phyloP scores from a whole-genome alignment of 2,113 vertebrate genomes.

The Patagioenas fasciata region DNA sequence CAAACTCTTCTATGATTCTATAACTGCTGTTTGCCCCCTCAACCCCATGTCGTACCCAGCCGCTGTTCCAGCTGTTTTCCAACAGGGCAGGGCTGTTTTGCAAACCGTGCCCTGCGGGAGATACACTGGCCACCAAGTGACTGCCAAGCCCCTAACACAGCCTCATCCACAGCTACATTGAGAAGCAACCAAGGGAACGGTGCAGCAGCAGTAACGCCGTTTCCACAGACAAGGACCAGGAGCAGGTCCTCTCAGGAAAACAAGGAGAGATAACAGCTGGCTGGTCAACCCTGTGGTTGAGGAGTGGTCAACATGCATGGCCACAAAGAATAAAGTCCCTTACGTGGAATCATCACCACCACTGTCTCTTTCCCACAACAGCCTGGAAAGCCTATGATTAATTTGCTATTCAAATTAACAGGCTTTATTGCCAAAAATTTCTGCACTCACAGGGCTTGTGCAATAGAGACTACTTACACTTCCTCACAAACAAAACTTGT shows the following conservation, averaged over 20 bases:
- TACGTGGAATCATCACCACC: background rate
- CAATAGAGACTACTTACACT: background rate
- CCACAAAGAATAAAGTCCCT: background rate
- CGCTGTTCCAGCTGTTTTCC: background rate
- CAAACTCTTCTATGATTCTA: no score
- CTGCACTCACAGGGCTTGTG: background rate
- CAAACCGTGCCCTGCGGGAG: background rate
- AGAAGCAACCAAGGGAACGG: background rate
- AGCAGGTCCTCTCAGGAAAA: background rate
- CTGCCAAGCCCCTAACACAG: background rate
- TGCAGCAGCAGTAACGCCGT: background rate
- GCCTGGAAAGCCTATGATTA: background rate
- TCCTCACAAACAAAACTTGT: background rate
- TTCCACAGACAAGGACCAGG: background rate
- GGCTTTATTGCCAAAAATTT: constrained; percentile 16
- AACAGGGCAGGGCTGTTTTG: background rate
- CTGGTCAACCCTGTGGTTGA: background rate
- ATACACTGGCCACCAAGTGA: background rate
- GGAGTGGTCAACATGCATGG: background rate
- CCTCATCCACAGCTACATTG: background rate
- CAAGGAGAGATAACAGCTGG: background rate
- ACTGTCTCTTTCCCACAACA: background rate
- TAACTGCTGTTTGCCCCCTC: background rate
- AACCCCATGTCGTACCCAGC: rapidly evolving
- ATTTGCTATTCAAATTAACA: constrained; percentile 22